Evolutionary conservation across 23 tunicate genomes (phyloP), one percentile per base, ranked within the genome.

Genomic region (Phallusia fumigata): DNA sequence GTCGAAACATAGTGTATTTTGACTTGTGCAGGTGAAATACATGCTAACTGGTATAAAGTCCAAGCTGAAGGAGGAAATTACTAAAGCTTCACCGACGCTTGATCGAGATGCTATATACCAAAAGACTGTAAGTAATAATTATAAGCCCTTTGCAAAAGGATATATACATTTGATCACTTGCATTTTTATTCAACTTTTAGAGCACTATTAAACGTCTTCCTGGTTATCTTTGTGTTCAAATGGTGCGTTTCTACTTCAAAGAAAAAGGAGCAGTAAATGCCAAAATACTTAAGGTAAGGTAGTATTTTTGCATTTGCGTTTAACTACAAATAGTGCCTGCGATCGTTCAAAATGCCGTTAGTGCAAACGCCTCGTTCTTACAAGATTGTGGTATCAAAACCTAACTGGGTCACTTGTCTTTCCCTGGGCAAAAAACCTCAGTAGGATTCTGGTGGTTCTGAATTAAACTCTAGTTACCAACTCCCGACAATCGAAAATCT

Each of bases 161-260:
- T n/a, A n/a, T n/a, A n/a, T n/a, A n/a, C n/a, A n/a, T n/a, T n/a
- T n/a, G n/a, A n/a, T n/a, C n/a, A n/a, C n/a, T n/a, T n/a, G n/a
- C n/a, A n/a, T n/a, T n/a, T n/a, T n/a, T n/a, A 40, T 40, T 40
- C 10, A 19, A 31, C 19, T 82, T 82, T 32, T 80, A 93, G 97
- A 93, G 92, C 45, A 36, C 83, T 88, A 88, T 95, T 19, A 81
- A 76, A 21, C 76, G 99, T 30, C 86, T 95, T 31, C 99, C 99
- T 30, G 88, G 91, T 13, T 95, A 95, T 76, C 77, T 95, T 11
- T 90, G 95, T 77, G 89, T 95, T 31, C 95, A 95, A 64, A 89
- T 95, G 95, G 95, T 95, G 51, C 88, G 99, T 24, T 95, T 95
- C 73, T 95, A 73, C 83, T 95, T 78, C 89, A 95, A 95, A 64